Evolutionary conservation across 2,113 vertebrate genomes (phyloP).

Genomic region (Nerophis lumbriciformis): DNA sequence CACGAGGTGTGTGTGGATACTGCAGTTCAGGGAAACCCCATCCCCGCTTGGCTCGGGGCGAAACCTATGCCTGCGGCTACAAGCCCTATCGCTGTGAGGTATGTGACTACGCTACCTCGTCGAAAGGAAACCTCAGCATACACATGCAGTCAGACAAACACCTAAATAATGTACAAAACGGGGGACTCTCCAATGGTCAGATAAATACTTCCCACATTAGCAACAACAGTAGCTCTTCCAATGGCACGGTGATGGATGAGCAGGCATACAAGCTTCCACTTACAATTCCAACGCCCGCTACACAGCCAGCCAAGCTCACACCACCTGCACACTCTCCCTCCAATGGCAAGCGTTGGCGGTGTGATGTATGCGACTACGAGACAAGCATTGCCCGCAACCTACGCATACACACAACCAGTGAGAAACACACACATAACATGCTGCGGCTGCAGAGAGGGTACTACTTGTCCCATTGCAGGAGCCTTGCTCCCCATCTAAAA

Average conservation of each 20-base stretch:
- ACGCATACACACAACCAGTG: conserved; percentile 98
- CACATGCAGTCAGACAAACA: conserved; percentile 99
- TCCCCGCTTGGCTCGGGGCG: conserved; percentile 91
- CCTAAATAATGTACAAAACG: conserved; percentile 97
- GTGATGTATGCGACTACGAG: conserved; percentile 98
- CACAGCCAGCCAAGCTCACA: conserved; percentile 44
- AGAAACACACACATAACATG: conserved; percentile 99
- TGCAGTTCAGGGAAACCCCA: conserved; percentile 94
- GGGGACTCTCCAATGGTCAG: conserved; percentile 75
- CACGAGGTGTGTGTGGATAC: conserved; percentile 77
- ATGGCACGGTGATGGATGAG: conserved; percentile 48
- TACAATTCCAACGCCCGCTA: conserved; percentile 35
- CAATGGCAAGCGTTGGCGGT: conserved; percentile 84
- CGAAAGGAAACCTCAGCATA: conserved; percentile 99
- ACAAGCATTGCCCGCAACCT: conserved; percentile 97
- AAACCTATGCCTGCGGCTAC: conserved; percentile 98
- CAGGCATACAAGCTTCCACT: conserved; percentile 53
- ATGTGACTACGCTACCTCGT: conserved; percentile 98
- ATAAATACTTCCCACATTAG: conserved; percentile 38
- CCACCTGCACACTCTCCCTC: conserved; percentile 58
- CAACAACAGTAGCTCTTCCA: conserved; percentile 45
- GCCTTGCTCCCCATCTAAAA: conserved; percentile 79
- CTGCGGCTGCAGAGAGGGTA: conserved; percentile 93
- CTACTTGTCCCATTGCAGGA: conserved; percentile 93
- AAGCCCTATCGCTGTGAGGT: conserved; percentile 99